Percentiles rank a stretch among this genome's conserved stretches.
These are phyloP conservation scores for Pteromalus puparum DNA, from an alignment of 1,140 invertebrate genomes.

Conservation along the genomic window DNA sequence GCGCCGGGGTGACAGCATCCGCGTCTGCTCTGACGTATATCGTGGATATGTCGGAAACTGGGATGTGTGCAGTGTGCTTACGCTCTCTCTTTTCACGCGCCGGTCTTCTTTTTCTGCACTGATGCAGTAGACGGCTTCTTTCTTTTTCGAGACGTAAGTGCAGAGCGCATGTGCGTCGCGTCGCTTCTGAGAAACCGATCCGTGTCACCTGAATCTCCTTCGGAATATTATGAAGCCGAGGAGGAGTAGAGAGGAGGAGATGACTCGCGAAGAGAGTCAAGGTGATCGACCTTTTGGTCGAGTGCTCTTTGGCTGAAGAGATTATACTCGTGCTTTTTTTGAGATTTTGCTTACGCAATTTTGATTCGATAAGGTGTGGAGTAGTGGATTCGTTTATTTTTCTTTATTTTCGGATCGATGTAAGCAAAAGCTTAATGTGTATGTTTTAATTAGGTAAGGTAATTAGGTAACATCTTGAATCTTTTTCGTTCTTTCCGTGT, in stretches of 20 bases:
- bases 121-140: neutral
- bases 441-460: too few relatives aligned
- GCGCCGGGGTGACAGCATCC: conserved; percentile 7
- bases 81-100: neutral
- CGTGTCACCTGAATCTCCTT: conserved; percentile 59
- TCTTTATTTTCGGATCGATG: too few relatives aligned
- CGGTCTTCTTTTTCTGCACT: neutral
- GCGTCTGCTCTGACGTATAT: conserved; percentile 23
- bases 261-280: conserved; percentile 26
- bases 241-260: neutral
- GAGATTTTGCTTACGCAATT: too few relatives aligned
- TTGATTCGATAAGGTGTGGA: too few relatives aligned
- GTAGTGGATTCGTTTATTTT: too few relatives aligned
- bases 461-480: too few relatives aligned
- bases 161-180: neutral
- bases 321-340: neutral
- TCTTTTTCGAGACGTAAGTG: neutral
- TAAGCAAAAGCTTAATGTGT: too few relatives aligned
- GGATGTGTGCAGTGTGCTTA: conserved; percentile 19
- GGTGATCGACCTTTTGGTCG: conserved; percentile 27
- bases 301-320: neutral
- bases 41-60: neutral
- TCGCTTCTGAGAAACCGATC: conserved; percentile 58
- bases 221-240: conserved; percentile 1
- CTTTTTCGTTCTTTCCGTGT: too few relatives aligned